Evolutionary conservation across 2,797 vertebrate genomes (phyloP), one percentile per base, ranked within the genome.

Genomic region (Rhodeus uyekii): DNA sequence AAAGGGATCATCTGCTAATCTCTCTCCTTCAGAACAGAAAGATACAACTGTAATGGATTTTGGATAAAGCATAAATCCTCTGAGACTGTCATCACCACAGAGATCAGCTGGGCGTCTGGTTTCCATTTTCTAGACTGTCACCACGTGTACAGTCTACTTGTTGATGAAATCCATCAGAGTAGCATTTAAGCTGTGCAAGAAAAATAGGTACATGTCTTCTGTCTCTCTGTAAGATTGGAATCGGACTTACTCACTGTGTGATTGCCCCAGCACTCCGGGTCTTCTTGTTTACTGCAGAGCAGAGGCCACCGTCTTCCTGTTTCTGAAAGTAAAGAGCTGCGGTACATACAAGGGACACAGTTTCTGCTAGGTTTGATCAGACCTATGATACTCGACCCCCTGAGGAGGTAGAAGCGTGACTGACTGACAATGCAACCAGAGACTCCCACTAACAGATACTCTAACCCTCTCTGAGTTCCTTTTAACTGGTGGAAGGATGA

Each of bases 331-430:
- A 55, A 46, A 80, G 42, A 60, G 42, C 24, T 32, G 65, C 64
- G n/a, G 32, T 61, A 73, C 34, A 16, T 10, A 64, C 8, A 34
- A 78, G n/a, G 46, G 18, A 80, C 16, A 18, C 72, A 55, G 36
- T 80, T 77, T 73, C 63, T 81, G 68, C 38, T 69, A 83, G 81
- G 80, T 85, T 78, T 79, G 78, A 87, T 32, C n/a, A 19, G 74
- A 68, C 61, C 73, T 67, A 72, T 86, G 87, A 83, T 69, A 87
- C 83, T 81, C 83, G n/a, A 86, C 83, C 87, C 80, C 65, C 74
- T n/a, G 80, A 83, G 75, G 77, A 80, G 85, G 80, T 83, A 86
- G 74, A 86, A 83, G 87, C 75, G 60, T 83, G 85, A 83, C 48
- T 36, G 80, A 65, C 60, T 75, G 71, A 67, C 71, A 76, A 76